Evolutionary conservation across 2,797 vertebrate genomes (phyloP), one percentile per base, ranked within the genome.

Genomic region (Siniperca scherzeri): DNA sequence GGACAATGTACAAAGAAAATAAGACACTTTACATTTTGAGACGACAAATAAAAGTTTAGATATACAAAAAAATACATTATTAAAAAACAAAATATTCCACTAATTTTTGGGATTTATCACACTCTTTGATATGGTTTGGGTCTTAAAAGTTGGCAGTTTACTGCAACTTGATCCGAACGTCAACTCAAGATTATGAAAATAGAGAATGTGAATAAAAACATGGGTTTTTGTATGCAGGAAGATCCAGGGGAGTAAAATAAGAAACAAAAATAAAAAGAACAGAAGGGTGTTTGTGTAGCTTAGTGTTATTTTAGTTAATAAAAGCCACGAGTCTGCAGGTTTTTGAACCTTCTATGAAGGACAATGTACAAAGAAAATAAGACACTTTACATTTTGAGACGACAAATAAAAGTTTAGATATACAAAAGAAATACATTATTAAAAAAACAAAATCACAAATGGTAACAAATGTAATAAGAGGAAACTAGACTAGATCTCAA

Each of bases 51-150:
- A 91, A 92, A 61, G 87, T 88, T 92, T 90, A 89, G 85, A 93
- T 94, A 93, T 92, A 93, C 88, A 90, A 94, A 92, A 90, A 91
- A 89, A 87, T 85, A 92, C 83, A 91, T 77, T 80, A 87, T 83
- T 78, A 79, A 78, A 87, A 85, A 59, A 68, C 42, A 74, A 79
- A 50, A 78, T 17, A 71, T 38, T 71, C 48, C 60, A 64, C 27
- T 11, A n/a, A 25, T 17, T 10, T 64, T 78, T 53, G 30, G 30
- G 30, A 52, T 40, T 82, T 80, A 0, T 65, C 7, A 82, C 42
- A n/a, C 86, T 82, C 59, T 30, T 55, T 77, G 56, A 74, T 56
- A 55, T 46, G 42, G 52, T 66, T 61, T 77, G 27, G 80, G 56
- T 83, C 76, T 59, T 55, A 21, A 56, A 65, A 12, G 71, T 62